Evolutionary conservation across 2,797 vertebrate genomes (phyloP).

Genomic region (Loriculus beryllinus): DNA sequence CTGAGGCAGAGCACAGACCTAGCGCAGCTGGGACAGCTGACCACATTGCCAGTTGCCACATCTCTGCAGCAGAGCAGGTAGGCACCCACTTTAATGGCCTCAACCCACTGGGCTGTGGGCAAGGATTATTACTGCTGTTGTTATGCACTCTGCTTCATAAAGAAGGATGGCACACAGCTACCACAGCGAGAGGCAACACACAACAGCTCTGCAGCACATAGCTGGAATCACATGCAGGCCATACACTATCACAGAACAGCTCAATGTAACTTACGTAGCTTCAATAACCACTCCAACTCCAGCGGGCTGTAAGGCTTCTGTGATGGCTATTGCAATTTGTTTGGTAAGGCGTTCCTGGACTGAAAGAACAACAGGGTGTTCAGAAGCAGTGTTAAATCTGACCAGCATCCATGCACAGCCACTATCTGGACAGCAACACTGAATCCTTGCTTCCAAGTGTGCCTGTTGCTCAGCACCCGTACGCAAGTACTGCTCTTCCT

Average conservation of each 20-base stretch:
- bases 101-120: neutral
- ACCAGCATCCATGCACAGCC: accelerated
- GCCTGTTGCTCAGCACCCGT: neutral
- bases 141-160: neutral
- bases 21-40: neutral
- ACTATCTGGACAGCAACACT: accelerated
- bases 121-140: too few relatives aligned
- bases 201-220: neutral
- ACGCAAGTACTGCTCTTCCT: neutral
- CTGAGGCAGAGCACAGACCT: neutral
- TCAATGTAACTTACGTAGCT: conserved; percentile 83
- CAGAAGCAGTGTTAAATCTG: neutral
- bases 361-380: conserved; percentile 55
- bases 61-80: neutral
- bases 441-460: neutral
- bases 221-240: neutral
- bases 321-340: conserved; percentile 94
- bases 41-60: neutral
- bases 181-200: neutral
- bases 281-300: conserved; percentile 95
- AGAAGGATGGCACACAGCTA: accelerated
- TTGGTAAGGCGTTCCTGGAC: conserved; percentile 97
- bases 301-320: conserved; percentile 90
- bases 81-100: accelerated
- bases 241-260: accelerated